Evolutionary conservation across 2,797 vertebrate genomes (phyloP), one percentile per base, ranked within the genome.

Genomic region (Phoxinus dragarum): DNA sequence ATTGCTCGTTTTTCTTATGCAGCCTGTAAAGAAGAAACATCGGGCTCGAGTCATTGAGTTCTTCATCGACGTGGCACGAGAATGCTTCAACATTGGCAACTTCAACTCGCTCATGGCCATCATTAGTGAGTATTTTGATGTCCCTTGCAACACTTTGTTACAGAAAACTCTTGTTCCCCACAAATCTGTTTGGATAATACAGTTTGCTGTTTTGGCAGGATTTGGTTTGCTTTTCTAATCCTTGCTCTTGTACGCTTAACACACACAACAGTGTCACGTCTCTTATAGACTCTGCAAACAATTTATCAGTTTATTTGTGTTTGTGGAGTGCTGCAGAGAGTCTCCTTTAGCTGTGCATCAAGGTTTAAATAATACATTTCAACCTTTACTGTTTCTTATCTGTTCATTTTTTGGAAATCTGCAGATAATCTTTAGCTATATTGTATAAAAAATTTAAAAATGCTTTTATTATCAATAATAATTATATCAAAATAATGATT

Each of bases 81-180:
- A 98, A 80, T 99, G 98, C 91, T 98, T 97, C 91, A 99, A 99
- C 93, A 99, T 99, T 16, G 98, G 98, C 89, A 99, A 99, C 94
- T 99, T 99, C 74, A 99, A 99, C 92, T 99, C 98, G 76, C 95
- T 99, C 90, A 98, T 99, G 98, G 98, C 98, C 54, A 98, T 99
- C 89, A 97, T 99, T 90, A 97, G 98, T 99, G 91, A 98, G 98
- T 97, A 84, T 36, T 67, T 82, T 71, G 21, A 66, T 10, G 47
- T 64, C 67, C n/a, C 49, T 77, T 34, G 31, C 40, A 69, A 59
- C 36, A 42, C 49, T 59, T 71, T 59, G 10, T 23, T 64, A 80
- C 68, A 54, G 56, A 88, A 76, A 83, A 54, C 38, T 59, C 88
- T 69, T 86, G 54, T 84, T 84, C 17, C 69, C 40, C 7, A 40